These are phyloP conservation scores for Syrmaticus mikado DNA, from an alignment of 2,113 vertebrate species.

Conservation along the genomic window DNA sequence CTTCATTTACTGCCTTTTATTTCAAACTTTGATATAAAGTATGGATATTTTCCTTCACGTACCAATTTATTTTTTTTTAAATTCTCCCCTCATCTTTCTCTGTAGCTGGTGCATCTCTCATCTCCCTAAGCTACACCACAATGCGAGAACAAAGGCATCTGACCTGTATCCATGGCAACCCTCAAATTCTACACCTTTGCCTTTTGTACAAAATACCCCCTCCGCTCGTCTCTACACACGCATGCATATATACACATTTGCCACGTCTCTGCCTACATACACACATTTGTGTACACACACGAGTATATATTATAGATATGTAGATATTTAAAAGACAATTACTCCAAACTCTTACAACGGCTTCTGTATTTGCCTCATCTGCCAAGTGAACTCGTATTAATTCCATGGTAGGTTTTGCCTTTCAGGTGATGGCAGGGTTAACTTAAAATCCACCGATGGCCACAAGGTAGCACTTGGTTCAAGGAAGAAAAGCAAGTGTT, in stretches of 20 bases:
- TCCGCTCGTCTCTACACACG: background rate
- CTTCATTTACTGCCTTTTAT: constrained; percentile 16
- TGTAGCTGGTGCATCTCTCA: constrained; percentile 39
- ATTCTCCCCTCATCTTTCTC: background rate
- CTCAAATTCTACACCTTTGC: constrained; percentile 73
- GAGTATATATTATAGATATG: background rate
- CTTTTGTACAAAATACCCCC: constrained; percentile 47
- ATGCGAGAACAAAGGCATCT: constrained; percentile 70
- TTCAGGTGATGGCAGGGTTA: background rate
- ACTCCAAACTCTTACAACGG: background rate
- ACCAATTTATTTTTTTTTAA: background rate
- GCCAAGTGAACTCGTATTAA: background rate
- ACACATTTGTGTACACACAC: accelerated
- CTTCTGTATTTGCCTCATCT: background rate
- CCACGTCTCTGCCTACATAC: background rate
- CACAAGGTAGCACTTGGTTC: constrained; percentile 56
- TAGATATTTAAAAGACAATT: background rate
- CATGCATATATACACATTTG: background rate
- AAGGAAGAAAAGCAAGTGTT: constrained; percentile 14
- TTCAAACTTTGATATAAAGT: constrained; percentile 4
- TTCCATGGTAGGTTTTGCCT: background rate
- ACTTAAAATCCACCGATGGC: constrained; percentile 25
- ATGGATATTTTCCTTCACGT: background rate
- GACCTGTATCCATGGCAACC: constrained; percentile 75
- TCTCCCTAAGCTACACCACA: constrained; percentile 61